Base-by-base conservation (phyloP, 2,113 vertebrate species). In the Balaeniceps rex region DNA sequence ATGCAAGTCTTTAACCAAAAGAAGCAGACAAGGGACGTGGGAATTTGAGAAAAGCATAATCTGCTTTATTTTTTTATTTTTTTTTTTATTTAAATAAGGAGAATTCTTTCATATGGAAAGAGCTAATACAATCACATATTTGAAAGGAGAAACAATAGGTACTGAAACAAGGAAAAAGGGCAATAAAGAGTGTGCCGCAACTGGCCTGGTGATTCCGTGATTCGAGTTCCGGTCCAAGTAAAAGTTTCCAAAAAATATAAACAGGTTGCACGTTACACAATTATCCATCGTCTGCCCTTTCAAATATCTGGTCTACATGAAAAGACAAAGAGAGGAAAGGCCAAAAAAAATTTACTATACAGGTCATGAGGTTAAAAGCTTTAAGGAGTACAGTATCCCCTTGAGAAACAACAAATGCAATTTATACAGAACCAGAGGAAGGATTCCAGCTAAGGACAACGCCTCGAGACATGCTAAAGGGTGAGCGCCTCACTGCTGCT, bases 61-160 rank as follows among this genome's bases (percentile, higher is more conserved):
- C 98, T 98, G 98, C 98, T 99, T 99, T 98, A 98, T 99, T 99
- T 99, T 98, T 99, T 74, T 42, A 42, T 42, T 94, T 63, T 52
- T 63, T 97, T 98, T 98, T 98, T 97, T 97, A 98, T 99, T 99
- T 99, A 98, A 99, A 99, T 99, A 99, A 99, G 98, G 98, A 98
- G 98, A 98, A 98, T 98, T 99, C 98, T 99, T 99, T 99, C 99
- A 98, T 98, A 99, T 98, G 98, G 98, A 99, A 99, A 98, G 98
- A 99, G 98, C 98, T 98, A 98, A 98, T 99, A 99, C 99, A 98
- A 99, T 98, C 99, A 99, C 99, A 99, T 99, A 99, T 99, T 98
- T 99, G 98, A 99, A 98, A 99, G 98, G 98, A 99, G 98, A 98
- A 99, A 99, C 98, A 98, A 98, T 98, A 99, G 98, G 98, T 98